Evolutionary conservation across 2,797 vertebrate species (phyloP).

Genomic region (Syngnathus rostellatus): DNA sequence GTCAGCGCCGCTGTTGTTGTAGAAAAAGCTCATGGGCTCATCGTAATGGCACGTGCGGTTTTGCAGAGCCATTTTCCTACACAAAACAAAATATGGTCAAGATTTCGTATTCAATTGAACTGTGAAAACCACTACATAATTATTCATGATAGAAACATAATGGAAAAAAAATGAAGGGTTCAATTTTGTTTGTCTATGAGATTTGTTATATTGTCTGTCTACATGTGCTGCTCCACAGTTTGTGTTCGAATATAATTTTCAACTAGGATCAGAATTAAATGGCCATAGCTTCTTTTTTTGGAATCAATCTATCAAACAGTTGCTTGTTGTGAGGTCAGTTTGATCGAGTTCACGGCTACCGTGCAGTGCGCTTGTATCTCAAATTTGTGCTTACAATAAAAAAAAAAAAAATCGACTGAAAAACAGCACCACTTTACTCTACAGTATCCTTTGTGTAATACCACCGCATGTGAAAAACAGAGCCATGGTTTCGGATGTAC

Average conservation of each 20-base stretch:
- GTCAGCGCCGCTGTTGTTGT: constrained; percentile 71
- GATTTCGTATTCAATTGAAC: not conserved
- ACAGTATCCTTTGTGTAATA: not conserved
- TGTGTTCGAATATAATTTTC: too few species aligned
- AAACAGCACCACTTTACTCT: not conserved
- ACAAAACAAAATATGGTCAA: not conserved
- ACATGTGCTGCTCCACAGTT: too few species aligned
- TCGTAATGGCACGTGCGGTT: constrained; percentile 78
- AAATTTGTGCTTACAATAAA: not conserved
- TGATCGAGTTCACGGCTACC: not conserved
- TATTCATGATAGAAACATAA: too few species aligned
- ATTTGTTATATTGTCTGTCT: too few species aligned
- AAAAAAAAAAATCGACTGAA: not conserved
- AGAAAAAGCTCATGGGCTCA: constrained; percentile 86
- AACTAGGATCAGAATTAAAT: too few species aligned
- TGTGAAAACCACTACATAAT: not conserved
- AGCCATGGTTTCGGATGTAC: not conserved
- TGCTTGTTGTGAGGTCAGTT: not conserved
- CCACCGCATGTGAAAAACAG: not conserved
- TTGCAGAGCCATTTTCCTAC: constrained; percentile 71
- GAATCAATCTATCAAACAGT: too few species aligned
- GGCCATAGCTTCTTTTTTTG: too few species aligned
- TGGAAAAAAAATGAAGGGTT: too few species aligned
- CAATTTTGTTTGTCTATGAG: too few species aligned
- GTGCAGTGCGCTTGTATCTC: not conserved